Conservation (phyloP, 2,113 vertebrate species). For the Cairina moschata region DNA sequence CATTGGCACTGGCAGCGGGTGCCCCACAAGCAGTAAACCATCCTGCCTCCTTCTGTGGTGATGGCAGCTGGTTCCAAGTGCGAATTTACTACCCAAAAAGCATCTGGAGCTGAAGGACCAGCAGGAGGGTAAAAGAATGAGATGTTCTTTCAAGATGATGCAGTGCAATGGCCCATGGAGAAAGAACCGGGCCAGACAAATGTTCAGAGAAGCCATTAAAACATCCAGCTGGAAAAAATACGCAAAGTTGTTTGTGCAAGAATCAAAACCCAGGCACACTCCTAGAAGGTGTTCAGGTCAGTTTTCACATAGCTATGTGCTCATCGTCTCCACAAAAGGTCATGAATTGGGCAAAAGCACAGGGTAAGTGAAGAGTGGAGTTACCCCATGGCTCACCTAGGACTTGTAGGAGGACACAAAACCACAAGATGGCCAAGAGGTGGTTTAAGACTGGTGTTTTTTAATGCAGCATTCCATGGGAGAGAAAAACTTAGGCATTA, state of each 20-base stretch:
- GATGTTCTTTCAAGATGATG: background rate
- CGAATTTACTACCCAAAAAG: background rate
- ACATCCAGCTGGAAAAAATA: background rate
- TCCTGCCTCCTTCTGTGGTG: background rate
- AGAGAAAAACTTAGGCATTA: background rate
- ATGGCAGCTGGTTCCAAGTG: background rate
- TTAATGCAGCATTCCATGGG: background rate
- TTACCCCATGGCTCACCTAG: background rate
- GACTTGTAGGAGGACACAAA: background rate
- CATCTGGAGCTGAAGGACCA: background rate
- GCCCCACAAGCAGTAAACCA: background rate
- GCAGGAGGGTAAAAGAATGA: background rate
- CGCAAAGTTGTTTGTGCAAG: background rate
- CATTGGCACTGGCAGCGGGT: fast-evolving
- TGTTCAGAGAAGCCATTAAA: background rate
- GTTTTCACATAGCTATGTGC: background rate
- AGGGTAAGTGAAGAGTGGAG: background rate
- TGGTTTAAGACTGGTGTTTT: background rate
- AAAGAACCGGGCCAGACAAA: background rate
- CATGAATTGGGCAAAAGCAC: background rate
- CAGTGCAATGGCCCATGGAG: background rate
- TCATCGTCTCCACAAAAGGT: fast-evolving
- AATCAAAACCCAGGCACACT: background rate
- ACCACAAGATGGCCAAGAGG: background rate
- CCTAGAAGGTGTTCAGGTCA: background rate